Percentiles rank a stretch among this genome's conserved stretches.
Conservation (phyloP, 2,797 vertebrate genomes). For the Malacoraja senta region DNA sequence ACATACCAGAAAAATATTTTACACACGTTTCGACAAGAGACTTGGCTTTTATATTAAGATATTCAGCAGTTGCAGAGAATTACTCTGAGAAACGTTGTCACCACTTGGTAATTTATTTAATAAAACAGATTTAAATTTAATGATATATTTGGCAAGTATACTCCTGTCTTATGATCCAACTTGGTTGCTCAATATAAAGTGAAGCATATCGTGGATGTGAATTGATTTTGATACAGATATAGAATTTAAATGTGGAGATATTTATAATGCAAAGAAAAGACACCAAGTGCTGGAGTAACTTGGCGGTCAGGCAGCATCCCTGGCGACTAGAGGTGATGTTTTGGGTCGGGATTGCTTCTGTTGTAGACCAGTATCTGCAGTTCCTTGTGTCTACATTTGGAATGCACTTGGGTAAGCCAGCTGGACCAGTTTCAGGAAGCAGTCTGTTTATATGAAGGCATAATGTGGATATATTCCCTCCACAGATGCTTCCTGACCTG, state of each 20-base stretch:
- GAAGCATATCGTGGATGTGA: background rate
- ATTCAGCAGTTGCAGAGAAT: background rate
- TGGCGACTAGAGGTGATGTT: no score
- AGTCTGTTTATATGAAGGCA: background rate
- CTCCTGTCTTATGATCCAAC: background rate
- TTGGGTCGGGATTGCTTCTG: no score
- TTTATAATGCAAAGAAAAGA: background rate
- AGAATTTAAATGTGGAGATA: background rate
- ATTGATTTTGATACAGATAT: background rate
- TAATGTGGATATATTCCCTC: no score
- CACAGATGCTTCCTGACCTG: no score
- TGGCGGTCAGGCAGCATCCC: no score
- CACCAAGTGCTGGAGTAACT: no score
- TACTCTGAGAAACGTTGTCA: background rate
- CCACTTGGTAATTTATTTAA: background rate
- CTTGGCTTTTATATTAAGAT: background rate
- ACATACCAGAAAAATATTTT: background rate
- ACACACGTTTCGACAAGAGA: background rate
- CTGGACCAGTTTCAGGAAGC: background rate
- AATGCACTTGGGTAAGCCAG: background rate
- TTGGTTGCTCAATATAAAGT: background rate
- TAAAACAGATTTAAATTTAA: background rate
- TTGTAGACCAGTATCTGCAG: no score
- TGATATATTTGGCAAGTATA: background rate
- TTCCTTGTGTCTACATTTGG: background rate